Evolutionary conservation across 2,797 vertebrate species (phyloP).

Genomic region (Micromesistius poutassou): DNA sequence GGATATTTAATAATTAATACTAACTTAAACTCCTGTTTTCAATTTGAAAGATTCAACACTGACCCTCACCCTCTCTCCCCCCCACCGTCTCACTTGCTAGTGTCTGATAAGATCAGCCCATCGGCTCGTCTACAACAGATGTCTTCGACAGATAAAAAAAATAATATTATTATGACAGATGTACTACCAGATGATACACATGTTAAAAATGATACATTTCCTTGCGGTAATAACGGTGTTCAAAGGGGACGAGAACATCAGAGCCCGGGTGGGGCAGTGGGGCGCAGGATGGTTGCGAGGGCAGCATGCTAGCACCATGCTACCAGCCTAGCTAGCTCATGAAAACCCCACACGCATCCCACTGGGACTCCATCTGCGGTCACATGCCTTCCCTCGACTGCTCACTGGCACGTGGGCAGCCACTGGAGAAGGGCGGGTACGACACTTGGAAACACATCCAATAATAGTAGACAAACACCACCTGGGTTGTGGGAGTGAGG

Average conservation of each 20-base stretch:
- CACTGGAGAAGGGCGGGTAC: constrained; percentile 25
- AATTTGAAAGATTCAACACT: background rate
- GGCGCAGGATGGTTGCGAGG: background rate
- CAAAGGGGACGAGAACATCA: background rate
- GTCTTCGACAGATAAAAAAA: background rate
- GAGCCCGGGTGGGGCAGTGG: background rate
- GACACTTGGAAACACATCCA: too few relatives aligned
- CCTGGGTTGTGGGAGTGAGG: background rate
- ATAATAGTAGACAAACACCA: too few relatives aligned
- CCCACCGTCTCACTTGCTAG: too few relatives aligned
- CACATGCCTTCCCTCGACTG: constrained; percentile 10
- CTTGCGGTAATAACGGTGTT: background rate
- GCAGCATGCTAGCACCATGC: background rate
- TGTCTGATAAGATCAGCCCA: background rate
- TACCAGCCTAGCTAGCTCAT: background rate
- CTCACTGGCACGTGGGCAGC: constrained; percentile 43
- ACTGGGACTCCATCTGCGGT: constrained; percentile 65
- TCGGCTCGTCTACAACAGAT: background rate
- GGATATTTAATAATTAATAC: background rate
- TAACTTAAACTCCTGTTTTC: background rate
- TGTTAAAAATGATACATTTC: background rate
- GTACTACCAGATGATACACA: background rate
- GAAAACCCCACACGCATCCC: constrained; percentile 24
- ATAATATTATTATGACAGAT: background rate
- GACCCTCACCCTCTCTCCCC: too few relatives aligned